Evolutionary conservation across 2,797 vertebrate genomes (phyloP), one percentile per base, ranked within the genome.

Genomic region (Gadopsis marmoratus): DNA sequence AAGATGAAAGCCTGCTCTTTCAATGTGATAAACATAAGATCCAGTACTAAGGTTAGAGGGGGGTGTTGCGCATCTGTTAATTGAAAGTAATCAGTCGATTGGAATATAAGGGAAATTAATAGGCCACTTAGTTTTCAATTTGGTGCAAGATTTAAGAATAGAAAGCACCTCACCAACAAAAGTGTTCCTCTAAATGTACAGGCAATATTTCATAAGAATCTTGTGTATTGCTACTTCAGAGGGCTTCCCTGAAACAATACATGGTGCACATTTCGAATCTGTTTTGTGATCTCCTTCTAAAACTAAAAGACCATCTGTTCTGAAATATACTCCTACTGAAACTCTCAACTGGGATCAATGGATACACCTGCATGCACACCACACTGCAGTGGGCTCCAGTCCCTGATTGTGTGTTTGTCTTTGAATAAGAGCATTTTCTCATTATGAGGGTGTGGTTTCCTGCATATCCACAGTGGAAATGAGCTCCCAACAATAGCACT

Each of bases 381-480:
- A 64, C 70, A 39, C 76, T 65, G 53, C 70, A n/a, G 43, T 9
- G 72, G 67, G 59, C 68, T 21, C 21, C 75, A 35, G 17, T 48
- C 82, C 82, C 86, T 47, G 68, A 71, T 84, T 58, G 66, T 81
- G 79, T 86, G 79, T 85, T 84, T 78, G 70, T 82, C 72, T 62
- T 74, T 73, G 14, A 70, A 71, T 77, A 21, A 66, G 59, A 85
- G 76, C 77, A 55, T 83, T 82, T 73, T 60, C 76, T 90, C 77
- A 79, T 89, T 85, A 83, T 48, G 53, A 54, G 81, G 84, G 84
- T 78, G 88, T 70, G 82, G 86, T 82, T 91, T 91, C 81, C 91
- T 84, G 82, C 65, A 47, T 63, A 45, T 82, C 71, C 78, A 84
- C 72, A 13, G 61, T 69, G 83, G 79, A 82, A 68, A 73, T 67